Base-by-base conservation (phyloP, 2,888 invertebrate genomes). In the Marasmarcha lunaedactyla region DNA sequence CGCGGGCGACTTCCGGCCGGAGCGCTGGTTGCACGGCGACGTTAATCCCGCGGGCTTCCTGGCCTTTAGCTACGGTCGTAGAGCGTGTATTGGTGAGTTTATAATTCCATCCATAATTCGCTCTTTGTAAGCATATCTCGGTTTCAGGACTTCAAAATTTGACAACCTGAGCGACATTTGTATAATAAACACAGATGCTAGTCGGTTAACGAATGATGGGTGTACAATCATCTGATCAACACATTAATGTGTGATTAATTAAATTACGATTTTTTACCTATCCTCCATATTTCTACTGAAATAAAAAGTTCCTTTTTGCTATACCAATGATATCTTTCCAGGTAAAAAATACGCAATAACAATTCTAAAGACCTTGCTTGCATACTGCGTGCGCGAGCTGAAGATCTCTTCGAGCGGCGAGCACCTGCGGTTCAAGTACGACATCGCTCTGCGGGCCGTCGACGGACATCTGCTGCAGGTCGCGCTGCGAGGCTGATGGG, bases 261-360 rank as follows among this genome's bases (percentile, higher is more conserved):
- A n/a, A n/a, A n/a, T n/a, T n/a, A n/a, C n/a, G n/a, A n/a, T n/a
- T n/a, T n/a, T n/a, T n/a, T n/a, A n/a, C n/a, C n/a, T n/a, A n/a
- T n/a, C n/a, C n/a, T n/a, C n/a, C n/a, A n/a, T n/a, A n/a, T n/a
- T n/a, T n/a, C n/a, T n/a, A n/a, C n/a, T n/a, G n/a, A n/a, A n/a
- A n/a, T n/a, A n/a, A n/a, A n/a, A n/a, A n/a, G n/a, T n/a, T n/a
- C n/a, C n/a, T n/a, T n/a, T n/a, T n/a, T n/a, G n/a, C n/a, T n/a
- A n/a, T n/a, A n/a, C n/a, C n/a, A n/a, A n/a, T n/a, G n/a, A n/a
- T n/a, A n/a, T n/a, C n/a, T n/a, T 35, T 20, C 1, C 51, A 77
- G 76, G 76, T 40, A 72, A 65, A 45, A 64, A 52, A 40, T 74
- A 74, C 42, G 70, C 73, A 0, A 59, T 71, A 52, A 48, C 58